These are phyloP conservation scores for Oceanodroma tethys DNA, from an alignment of 2,113 vertebrate genomes.

Conservation along the genomic window DNA sequence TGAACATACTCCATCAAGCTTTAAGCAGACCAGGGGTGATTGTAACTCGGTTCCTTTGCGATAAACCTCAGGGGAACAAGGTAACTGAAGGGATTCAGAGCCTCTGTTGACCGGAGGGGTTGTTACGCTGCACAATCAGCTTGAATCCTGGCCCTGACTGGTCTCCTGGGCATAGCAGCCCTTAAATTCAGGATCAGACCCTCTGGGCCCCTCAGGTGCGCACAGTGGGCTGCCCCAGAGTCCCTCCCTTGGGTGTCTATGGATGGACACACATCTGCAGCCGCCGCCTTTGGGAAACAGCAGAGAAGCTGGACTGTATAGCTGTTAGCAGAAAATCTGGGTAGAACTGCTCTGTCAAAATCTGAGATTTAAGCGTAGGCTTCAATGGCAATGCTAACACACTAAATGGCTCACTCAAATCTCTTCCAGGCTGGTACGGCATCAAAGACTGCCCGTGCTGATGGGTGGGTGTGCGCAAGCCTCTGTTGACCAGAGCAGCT, in stretches of 20 bases:
- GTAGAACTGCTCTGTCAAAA: background rate
- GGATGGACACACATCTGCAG: background rate
- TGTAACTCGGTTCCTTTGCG: background rate
- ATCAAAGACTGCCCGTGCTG: background rate
- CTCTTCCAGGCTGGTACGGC: background rate
- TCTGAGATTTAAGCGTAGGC: background rate
- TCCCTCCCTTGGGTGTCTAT: accelerated
- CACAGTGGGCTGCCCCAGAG: background rate
- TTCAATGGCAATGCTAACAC: background rate
- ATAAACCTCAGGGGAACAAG: background rate
- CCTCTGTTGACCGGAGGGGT: background rate
- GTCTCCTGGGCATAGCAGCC: background rate
- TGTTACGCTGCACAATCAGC: background rate
- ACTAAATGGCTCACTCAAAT: background rate
- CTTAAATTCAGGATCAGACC: background rate
- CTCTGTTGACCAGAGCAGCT: background rate
- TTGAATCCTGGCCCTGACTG: background rate
- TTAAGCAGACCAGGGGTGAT: background rate
- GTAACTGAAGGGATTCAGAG: background rate
- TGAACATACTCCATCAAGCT: background rate
- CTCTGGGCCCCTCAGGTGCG: background rate
- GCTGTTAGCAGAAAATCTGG: background rate
- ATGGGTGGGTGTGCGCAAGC: background rate
- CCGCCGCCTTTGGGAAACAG: background rate
- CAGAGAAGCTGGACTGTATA: background rate